Evolutionary conservation across 2,797 vertebrate genomes (phyloP), one percentile per base, ranked within the genome.

Genomic region (Gastrophryne carolinensis): DNA sequence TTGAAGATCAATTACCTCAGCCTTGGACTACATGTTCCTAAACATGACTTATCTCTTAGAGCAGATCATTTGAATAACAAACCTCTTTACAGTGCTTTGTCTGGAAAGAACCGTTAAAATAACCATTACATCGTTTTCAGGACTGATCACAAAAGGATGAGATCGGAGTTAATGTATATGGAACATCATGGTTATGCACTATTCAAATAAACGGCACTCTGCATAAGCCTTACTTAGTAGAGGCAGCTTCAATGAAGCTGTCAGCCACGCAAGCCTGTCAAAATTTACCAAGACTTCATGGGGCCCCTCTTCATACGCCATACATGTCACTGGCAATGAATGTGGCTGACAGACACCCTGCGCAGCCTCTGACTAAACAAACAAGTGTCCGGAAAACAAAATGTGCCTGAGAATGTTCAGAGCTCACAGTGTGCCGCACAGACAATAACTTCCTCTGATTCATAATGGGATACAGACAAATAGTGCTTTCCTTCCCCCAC

Each of bases 391-490:
- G 27, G 53, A 78, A 73, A 73, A 73, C 54, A 75, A 79, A 57
- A 62, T 1, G 39, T 27, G 53, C 79, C 64, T 80, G 81, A 83
- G 85, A 84, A 85, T 82, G 72, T 49, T 76, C 79, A 2, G 57
- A 85, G 77, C 82, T 79, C 81, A 86, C 81, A 73, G 75, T 17
- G 0, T 41, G 44, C 32, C 1, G 60, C 0, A 73, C 79, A 87
- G 87, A 88, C 86, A 84, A 83, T 76, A 83, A 82, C 84, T 83
- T 87, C 84, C 85, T 85, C 81, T 75, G 56, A 86, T 84, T 85
- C 83, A 87, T 72, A 80, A 79, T 68, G 82, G 84, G 85, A 87
- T 68, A 82, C 58, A 88, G 86, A 86, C 75, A 71, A 80, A 84
- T 82, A 67, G 67, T 82, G 83, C 73, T 79, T 84, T 83, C 81